Conservation (phyloP, 2,888 invertebrate species). For the Spodoptera littoralis region DNA sequence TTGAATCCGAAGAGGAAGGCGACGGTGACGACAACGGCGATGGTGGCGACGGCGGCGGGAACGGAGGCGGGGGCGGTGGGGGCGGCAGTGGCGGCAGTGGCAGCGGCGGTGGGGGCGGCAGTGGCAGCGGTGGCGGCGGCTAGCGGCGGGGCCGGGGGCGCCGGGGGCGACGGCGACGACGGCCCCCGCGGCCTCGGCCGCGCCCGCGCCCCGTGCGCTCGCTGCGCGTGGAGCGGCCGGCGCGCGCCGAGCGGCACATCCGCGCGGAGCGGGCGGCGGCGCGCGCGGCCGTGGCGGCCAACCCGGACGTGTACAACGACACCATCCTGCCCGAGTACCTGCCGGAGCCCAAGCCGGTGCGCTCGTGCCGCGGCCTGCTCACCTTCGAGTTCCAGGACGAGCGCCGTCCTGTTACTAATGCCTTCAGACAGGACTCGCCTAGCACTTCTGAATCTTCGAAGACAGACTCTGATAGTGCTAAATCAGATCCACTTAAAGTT, state of each 20-base stretch:
- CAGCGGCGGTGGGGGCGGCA: constrained; percentile 23
- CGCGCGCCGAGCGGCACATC: constrained; percentile 21
- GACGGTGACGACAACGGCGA: constrained; percentile 39
- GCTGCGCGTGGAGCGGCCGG: constrained; percentile 26
- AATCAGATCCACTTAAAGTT: constrained; percentile 23
- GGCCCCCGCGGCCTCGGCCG: neutral
- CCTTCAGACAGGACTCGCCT: neutral
- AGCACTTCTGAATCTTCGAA: constrained; percentile 8
- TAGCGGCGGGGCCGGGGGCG: constrained; percentile 17
- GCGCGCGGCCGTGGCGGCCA: constrained; percentile 19
- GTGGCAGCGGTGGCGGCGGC: constrained; percentile 27
- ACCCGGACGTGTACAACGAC: neutral
- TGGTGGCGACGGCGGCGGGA: constrained; percentile 23
- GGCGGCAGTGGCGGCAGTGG: constrained; percentile 34
- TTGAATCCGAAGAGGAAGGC: constrained; percentile 60
- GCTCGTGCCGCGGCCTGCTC: constrained; percentile 59
- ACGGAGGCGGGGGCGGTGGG: constrained; percentile 20
- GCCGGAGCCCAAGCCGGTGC: constrained; percentile 33
- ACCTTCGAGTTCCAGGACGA: constrained; percentile 66
- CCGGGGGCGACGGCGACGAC: constrained; percentile 4
- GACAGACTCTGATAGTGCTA: constrained; percentile 2
- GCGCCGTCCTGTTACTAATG: constrained; percentile 7
- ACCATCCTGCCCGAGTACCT: constrained; percentile 8
- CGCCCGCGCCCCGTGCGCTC: constrained; percentile 19
- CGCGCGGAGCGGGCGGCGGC: constrained; percentile 15